Evolutionary conservation across 2,113 vertebrate genomes (phyloP).

Genomic region (Apus apus): DNA sequence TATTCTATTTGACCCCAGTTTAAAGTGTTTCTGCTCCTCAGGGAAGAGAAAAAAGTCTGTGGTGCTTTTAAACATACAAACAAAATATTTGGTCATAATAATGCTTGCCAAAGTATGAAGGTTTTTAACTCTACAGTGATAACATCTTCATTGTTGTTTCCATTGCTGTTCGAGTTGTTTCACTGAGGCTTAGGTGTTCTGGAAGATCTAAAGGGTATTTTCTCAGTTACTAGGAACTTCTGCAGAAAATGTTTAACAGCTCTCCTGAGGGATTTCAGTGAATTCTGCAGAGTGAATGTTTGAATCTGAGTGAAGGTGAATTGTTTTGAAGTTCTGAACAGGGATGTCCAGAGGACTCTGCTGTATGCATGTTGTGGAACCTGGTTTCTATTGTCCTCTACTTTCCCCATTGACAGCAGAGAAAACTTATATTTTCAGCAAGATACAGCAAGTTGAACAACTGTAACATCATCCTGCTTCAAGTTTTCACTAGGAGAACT

Average conservation of each 20-base stretch:
- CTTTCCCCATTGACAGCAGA: not conserved
- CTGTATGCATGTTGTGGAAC: not conserved
- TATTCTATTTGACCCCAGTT: not conserved
- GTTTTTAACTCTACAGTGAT: not conserved
- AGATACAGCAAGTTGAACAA: not conserved
- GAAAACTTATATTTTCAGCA: not conserved
- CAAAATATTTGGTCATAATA: not conserved
- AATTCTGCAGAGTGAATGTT: not conserved
- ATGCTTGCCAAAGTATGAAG: not conserved
- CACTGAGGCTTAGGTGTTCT: not conserved
- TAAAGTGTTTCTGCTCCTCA: not conserved
- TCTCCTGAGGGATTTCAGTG: not conserved
- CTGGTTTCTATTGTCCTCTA: not conserved
- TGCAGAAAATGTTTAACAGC: not conserved
- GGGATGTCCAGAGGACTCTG: not conserved
- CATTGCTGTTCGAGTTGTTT: not conserved
- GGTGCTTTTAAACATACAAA: not conserved
- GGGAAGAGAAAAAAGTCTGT: not conserved
- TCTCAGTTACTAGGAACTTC: not conserved
- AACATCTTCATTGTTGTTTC: not conserved
- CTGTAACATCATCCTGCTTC: not conserved
- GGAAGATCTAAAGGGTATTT: not conserved
- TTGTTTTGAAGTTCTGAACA: not conserved
- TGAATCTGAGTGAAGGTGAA: not conserved
- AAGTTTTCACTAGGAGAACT: not conserved